phyloP scores from a whole-genome alignment of 2,113 vertebrate genomes.

The Leucosticte australis region DNA sequence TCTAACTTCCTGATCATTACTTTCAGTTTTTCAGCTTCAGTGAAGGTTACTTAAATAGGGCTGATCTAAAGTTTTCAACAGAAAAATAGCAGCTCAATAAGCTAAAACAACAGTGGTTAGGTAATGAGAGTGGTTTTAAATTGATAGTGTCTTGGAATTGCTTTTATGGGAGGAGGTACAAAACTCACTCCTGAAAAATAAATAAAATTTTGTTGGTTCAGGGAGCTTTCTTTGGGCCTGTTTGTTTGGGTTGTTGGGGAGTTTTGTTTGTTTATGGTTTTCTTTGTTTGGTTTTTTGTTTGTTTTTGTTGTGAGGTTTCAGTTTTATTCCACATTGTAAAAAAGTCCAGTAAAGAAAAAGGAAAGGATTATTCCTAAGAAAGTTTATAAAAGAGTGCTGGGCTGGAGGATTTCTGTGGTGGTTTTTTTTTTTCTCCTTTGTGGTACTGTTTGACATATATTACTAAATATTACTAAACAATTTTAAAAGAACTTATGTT shows the following conservation, averaged over 20 bases:
- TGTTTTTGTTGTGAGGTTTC: neutral
- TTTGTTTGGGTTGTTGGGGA: neutral
- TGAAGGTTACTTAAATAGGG: neutral
- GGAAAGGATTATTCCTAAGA: neutral
- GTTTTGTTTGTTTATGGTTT: neutral
- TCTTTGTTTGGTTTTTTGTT: neutral
- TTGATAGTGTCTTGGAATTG: neutral
- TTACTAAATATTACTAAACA: neutral
- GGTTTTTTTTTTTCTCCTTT: neutral
- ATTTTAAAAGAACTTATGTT: neutral
- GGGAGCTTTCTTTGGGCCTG: neutral
- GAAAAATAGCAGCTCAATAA: neutral
- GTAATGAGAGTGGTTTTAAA: neutral
- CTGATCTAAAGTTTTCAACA: neutral
- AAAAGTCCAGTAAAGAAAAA: neutral
- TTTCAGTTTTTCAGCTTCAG: neutral
- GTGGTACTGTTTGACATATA: neutral
- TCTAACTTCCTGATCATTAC: neutral
- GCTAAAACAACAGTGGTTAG: neutral
- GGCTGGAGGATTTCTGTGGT: neutral
- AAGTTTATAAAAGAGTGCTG: neutral
- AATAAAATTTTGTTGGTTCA: neutral
- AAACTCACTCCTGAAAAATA: neutral
- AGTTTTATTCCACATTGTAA: neutral
- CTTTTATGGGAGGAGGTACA: neutral